Percentiles rank a stretch among this genome's conserved stretches.
Evolutionary conservation across 1,140 invertebrate species (phyloP).

Genomic region (Drosophila willistoni): DNA sequence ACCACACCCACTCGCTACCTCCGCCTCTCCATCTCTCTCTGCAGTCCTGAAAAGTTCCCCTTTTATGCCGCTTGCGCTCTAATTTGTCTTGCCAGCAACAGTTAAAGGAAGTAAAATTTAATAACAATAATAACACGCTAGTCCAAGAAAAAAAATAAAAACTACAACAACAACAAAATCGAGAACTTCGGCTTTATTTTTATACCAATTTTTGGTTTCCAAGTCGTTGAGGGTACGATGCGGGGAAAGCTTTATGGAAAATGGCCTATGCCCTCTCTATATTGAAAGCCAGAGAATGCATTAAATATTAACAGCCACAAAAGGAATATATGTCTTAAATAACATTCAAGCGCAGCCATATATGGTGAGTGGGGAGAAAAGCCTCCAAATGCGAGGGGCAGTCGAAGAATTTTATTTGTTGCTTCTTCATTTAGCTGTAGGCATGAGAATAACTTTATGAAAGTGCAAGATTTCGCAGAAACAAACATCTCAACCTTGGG

Average conservation of each 20-base stretch:
- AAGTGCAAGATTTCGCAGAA: too few species aligned
- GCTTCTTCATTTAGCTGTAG: too few species aligned
- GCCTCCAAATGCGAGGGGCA: constrained; percentile 17
- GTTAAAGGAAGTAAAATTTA: constrained; percentile 78
- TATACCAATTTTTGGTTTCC: constrained; percentile 40
- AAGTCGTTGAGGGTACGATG: constrained; percentile 2
- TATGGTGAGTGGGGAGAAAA: not conserved
- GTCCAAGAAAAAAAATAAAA: constrained; percentile 35
- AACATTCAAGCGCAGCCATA: constrained; percentile 43
- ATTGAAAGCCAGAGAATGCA: constrained; percentile 46
- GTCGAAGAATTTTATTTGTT: not conserved
- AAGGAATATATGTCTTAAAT: constrained; percentile 66
- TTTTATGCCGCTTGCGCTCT: constrained; percentile 15
- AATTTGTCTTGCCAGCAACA: constrained; percentile 71
- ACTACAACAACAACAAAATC: constrained; percentile 19
- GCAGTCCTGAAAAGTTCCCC: not conserved
- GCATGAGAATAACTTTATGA: too few species aligned
- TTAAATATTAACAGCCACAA: constrained; percentile 76
- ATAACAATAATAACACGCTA: constrained; percentile 77
- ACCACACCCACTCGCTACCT: too few species aligned
- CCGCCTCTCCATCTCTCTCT: not conserved
- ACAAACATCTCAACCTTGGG: too few species aligned
- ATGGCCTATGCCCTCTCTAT: constrained; percentile 31
- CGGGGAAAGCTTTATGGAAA: constrained; percentile 60
- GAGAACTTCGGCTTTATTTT: constrained; percentile 61